phyloP scores from a whole-genome alignment of 2,888 invertebrate species.

The Drosophila differens region DNA sequence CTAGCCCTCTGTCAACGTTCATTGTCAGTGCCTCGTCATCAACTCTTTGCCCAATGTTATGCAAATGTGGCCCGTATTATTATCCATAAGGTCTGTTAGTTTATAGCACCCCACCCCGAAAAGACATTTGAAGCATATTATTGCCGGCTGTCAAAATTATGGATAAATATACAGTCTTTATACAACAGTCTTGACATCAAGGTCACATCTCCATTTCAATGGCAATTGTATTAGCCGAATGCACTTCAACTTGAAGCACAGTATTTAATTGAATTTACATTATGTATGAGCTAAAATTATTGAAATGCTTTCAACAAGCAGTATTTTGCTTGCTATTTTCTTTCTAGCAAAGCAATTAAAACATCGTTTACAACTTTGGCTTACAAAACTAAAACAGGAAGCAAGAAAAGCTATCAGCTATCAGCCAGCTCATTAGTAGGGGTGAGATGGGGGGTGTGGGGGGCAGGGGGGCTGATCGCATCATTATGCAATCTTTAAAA shows the following conservation, averaged over 20 bases:
- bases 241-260: neutral
- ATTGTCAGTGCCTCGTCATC: slow-evolving; percentile 36
- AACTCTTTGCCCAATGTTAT: slow-evolving; percentile 76
- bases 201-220: slow-evolving; percentile 19
- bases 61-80: slow-evolving; percentile 65
- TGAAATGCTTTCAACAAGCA: neutral
- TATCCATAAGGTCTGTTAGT: slow-evolving; percentile 60
- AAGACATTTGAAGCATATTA: slow-evolving; percentile 62
- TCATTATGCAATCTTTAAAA: slow-evolving; percentile 66
- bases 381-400: slow-evolving; percentile 28
- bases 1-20: slow-evolving; percentile 28
- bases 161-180: slow-evolving; percentile 30
- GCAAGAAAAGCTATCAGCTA: slow-evolving; percentile 38
- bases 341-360: slow-evolving; percentile 64
- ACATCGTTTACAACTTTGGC: slow-evolving; percentile 69
- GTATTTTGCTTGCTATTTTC: slow-evolving; percentile 41
- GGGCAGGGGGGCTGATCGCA: slow-evolving; percentile 42
- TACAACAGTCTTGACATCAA: slow-evolving; percentile 5
- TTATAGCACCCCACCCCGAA: slow-evolving; percentile 33
- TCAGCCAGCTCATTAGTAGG: slow-evolving; percentile 67
- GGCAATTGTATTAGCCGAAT: slow-evolving; percentile 18
- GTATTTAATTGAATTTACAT: slow-evolving; percentile 7
- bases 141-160: slow-evolving; percentile 49
- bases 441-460: neutral
- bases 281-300: neutral